A percentile compares a stretch with the other conserved stretches of the same genome.
Evolutionary conservation across 2,888 invertebrate species (phyloP).

Genomic region (Onchidella celtica): DNA sequence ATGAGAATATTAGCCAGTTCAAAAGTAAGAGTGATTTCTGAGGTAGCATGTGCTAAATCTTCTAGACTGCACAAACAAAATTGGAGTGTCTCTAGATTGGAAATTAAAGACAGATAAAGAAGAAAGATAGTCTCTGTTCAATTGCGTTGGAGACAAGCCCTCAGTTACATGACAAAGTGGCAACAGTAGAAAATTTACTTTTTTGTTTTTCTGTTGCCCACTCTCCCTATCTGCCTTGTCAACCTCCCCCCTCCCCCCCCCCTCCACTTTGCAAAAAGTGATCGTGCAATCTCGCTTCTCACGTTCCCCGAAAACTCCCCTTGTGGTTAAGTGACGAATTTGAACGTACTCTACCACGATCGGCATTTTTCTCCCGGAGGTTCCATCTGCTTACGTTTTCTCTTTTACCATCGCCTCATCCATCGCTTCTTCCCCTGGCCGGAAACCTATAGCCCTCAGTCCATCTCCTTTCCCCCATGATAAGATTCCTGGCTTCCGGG

Average conservation of each 20-base stretch:
- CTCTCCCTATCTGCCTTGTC: too few relatives aligned
- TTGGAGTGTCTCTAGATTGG: too few relatives aligned
- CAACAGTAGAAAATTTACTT: too few relatives aligned
- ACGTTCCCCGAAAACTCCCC: neutral
- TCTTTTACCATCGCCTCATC: neutral
- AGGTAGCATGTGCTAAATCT: too few relatives aligned
- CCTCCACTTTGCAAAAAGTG: neutral
- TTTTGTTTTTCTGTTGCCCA: too few relatives aligned
- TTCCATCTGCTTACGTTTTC: neutral
- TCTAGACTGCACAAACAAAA: too few relatives aligned
- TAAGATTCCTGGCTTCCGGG: constrained; percentile 43
- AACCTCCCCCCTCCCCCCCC: constrained; percentile 6
- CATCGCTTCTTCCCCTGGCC: constrained; percentile 16
- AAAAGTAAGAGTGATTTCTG: too few relatives aligned
- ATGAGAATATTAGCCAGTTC: too few relatives aligned
- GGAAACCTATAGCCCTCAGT: constrained; percentile 38
- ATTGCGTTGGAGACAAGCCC: too few relatives aligned
- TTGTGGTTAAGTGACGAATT: constrained; percentile 33
- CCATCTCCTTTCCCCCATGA: constrained; percentile 34
- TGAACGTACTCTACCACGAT: constrained; percentile 17
- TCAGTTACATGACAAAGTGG: too few relatives aligned
- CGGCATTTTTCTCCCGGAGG: neutral
- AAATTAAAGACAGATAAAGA: too few relatives aligned
- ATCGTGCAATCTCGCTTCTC: constrained; percentile 26
- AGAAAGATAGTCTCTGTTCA: too few relatives aligned